Evolutionary conservation across 2,888 invertebrate species (phyloP).

Genomic region (Agelastica alni): DNA sequence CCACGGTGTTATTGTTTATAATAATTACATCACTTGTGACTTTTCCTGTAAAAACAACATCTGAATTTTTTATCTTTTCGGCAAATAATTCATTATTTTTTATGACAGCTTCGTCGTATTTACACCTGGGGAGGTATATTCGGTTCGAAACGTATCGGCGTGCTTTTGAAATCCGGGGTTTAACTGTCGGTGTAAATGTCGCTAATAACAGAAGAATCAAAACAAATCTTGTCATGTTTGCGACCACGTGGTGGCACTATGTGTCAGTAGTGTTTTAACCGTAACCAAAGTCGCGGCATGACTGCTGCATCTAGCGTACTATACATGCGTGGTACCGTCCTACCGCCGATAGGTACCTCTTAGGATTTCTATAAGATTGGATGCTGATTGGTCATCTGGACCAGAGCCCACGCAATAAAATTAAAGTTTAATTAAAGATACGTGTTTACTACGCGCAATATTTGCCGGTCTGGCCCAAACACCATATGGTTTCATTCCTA

Average conservation of each 20-base stretch:
- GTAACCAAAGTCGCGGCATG: conserved; percentile 48
- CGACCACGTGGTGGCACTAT: conserved; percentile 34
- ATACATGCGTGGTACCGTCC: conserved; percentile 50
- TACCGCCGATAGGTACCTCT: conserved; percentile 51
- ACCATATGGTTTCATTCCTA: too few species aligned
- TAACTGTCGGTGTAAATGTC: conserved; percentile 17
- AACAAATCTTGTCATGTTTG: conserved; percentile 23
- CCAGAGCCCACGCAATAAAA: conserved; percentile 49
- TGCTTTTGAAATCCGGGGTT: conserved; percentile 33
- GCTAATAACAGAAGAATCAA: conserved; percentile 16
- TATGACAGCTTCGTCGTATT: conserved; percentile 51
- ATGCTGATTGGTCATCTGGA: conserved; percentile 49
- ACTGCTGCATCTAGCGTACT: conserved; percentile 44
- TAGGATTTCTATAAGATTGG: conserved; percentile 51
- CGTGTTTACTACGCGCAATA: conserved; percentile 40
- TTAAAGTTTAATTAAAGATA: conserved; percentile 45
- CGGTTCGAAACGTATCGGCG: conserved; percentile 39
- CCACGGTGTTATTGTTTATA: conserved; percentile 45
- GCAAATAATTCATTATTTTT: conserved; percentile 47
- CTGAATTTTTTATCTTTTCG: conserved; percentile 44
- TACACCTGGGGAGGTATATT: conserved; percentile 50
- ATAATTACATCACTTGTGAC: conserved; percentile 49
- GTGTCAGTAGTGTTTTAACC: conserved; percentile 31
- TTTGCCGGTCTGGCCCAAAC: neutral
- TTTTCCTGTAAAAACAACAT: conserved; percentile 54